Conservation (phyloP, 1,140 invertebrate genomes). For the Wiebesia pumilae region DNA sequence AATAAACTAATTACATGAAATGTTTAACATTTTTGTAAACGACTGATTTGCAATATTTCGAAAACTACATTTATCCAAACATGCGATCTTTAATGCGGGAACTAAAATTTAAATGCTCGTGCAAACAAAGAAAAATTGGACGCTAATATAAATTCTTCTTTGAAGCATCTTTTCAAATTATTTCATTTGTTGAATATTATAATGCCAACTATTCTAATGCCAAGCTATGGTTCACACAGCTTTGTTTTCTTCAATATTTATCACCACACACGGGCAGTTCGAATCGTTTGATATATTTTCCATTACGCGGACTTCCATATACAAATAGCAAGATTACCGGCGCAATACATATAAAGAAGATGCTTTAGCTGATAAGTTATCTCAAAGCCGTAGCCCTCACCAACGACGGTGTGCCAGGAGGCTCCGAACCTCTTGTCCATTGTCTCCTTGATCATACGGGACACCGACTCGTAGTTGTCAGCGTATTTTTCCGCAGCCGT, state of each 20-base stretch:
- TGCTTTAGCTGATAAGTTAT: conserved; percentile 96
- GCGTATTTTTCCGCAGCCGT: conserved; percentile 95
- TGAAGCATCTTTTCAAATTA: background rate
- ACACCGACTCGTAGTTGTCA: conserved; percentile 83
- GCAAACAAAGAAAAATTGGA: background rate
- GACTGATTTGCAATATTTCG: background rate
- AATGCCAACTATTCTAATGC: background rate
- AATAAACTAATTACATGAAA: background rate
- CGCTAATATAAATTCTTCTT: background rate
- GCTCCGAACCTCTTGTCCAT: conserved; percentile 98
- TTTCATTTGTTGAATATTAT: no score
- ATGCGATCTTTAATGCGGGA: background rate
- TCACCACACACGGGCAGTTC: background rate
- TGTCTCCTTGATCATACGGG: conserved; percentile 94
- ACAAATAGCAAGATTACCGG: conserved; percentile 91
- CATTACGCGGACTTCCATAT: conserved; percentile 85
- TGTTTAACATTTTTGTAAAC: background rate
- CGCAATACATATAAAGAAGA: conserved; percentile 95
- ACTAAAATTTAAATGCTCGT: background rate
- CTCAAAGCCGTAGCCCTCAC: conserved; percentile 96
- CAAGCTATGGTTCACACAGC: background rate
- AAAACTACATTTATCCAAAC: background rate
- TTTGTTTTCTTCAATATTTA: background rate
- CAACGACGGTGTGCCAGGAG: conserved; percentile 95
- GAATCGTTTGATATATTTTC: background rate